Evolutionary conservation across 2,113 vertebrate genomes (phyloP).

Genomic region (Desmodus rotundus): DNA sequence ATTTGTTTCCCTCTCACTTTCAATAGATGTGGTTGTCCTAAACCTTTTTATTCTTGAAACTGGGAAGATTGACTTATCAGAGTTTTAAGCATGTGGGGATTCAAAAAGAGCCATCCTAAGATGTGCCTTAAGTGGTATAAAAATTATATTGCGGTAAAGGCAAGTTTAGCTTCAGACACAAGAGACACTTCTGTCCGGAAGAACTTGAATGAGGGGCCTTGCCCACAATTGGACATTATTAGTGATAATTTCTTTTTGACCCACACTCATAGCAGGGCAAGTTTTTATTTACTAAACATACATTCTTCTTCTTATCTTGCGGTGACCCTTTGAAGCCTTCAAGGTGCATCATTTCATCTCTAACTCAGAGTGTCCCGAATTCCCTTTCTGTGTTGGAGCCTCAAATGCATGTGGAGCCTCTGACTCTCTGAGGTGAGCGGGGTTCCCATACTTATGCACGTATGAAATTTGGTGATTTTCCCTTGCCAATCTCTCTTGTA

Average conservation of each 20-base stretch:
- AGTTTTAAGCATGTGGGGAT: background rate
- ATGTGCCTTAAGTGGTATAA: background rate
- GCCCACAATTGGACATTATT: background rate
- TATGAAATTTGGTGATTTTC: background rate
- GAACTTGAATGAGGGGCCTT: background rate
- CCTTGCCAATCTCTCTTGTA: background rate
- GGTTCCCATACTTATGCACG: background rate
- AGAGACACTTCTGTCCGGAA: background rate
- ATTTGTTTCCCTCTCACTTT: background rate
- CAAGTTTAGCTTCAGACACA: background rate
- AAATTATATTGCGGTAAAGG: background rate
- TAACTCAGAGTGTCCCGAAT: background rate
- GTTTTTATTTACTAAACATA: background rate
- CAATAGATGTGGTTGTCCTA: background rate
- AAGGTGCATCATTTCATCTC: background rate
- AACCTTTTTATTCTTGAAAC: background rate
- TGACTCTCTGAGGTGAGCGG: background rate
- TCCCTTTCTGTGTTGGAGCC: background rate
- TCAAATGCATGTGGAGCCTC: background rate
- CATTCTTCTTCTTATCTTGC: background rate
- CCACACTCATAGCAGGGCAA: background rate
- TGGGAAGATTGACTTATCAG: background rate
- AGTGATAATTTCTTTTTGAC: background rate
- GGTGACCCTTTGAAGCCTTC: background rate
- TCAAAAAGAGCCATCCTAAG: background rate